Conservation (phyloP, 2,113 vertebrate genomes). For the Aspiorhynchus laticeps region DNA sequence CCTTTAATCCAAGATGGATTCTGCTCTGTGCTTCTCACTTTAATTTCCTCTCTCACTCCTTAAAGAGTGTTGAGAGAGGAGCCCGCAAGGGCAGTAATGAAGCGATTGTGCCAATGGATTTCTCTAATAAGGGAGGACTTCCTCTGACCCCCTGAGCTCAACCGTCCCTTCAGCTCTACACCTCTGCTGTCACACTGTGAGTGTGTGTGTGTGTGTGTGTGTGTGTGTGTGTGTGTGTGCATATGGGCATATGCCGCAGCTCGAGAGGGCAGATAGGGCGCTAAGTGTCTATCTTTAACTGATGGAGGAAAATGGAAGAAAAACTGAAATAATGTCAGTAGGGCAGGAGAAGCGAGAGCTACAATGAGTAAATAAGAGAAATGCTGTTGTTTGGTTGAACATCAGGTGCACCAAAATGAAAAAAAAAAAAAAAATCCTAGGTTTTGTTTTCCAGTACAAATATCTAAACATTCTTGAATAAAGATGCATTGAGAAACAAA, state of each 20-base stretch:
- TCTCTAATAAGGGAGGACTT: constrained; percentile 28
- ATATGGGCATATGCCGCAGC: background rate
- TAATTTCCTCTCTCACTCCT: constrained; percentile 59
- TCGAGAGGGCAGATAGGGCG: background rate
- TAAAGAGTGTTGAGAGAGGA: constrained; percentile 10
- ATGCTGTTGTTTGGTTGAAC: background rate
- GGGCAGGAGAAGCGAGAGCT: background rate
- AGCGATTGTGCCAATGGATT: constrained; percentile 30
- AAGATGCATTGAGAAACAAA: no score
- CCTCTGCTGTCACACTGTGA: background rate
- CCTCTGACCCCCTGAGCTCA: constrained; percentile 16
- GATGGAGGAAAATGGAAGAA: background rate
- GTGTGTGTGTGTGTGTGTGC: background rate
- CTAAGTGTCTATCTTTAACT: background rate
- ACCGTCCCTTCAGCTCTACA: background rate
- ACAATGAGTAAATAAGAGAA: background rate
- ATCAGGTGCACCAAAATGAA: no score
- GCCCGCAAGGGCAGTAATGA: constrained; percentile 33
- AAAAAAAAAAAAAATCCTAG: no score
- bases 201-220: background rate
- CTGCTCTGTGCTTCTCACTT: constrained; percentile 52
- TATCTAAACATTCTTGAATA: no score
- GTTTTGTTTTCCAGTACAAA: no score
- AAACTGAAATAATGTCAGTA: background rate
- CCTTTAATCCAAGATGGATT: constrained; percentile 55